A percentile compares a stretch with the other conserved stretches of the same genome.
These are phyloP conservation scores for Sebastolobus alascanus DNA, from an alignment of 2,797 vertebrate genomes.

Conservation along the genomic window DNA sequence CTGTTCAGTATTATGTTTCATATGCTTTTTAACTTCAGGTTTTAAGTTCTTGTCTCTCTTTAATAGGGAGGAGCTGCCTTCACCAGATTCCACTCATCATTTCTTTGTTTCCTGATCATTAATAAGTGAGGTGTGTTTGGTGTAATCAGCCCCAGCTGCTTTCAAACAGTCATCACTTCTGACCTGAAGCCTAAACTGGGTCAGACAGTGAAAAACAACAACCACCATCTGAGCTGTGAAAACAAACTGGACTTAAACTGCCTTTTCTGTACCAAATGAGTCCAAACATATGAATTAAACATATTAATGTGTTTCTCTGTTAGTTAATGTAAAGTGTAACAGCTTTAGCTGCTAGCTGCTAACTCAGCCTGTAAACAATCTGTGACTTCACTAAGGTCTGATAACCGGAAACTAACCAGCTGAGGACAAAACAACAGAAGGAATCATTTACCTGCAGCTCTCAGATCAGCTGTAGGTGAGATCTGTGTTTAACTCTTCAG, in stretches of 20 bases:
- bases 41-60: not conserved
- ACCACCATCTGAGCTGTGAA: not conserved
- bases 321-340: not conserved
- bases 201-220: constrained; percentile 1
- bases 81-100: not conserved
- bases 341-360: constrained; percentile 1
- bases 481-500: not conserved
- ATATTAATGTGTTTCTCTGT: not conserved
- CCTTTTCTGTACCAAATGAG: not conserved
- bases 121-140: not conserved
- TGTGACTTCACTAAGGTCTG: not conserved
- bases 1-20: not conserved
- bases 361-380: not conserved
- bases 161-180: not conserved
- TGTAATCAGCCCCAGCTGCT: not conserved
- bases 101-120: rapidly evolving
- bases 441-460: constrained; percentile 30
- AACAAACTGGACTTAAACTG: not conserved
- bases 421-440: not conserved
- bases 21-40: not conserved
- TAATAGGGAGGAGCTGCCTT: rapidly evolving
- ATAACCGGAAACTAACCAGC: not conserved
- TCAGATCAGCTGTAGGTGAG: not conserved
- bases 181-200: not conserved
- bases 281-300: not conserved